Evolutionary conservation across 2,797 vertebrate species (phyloP), one percentile per base, ranked within the genome.

Genomic region (Notamacropus eugenii): DNA sequence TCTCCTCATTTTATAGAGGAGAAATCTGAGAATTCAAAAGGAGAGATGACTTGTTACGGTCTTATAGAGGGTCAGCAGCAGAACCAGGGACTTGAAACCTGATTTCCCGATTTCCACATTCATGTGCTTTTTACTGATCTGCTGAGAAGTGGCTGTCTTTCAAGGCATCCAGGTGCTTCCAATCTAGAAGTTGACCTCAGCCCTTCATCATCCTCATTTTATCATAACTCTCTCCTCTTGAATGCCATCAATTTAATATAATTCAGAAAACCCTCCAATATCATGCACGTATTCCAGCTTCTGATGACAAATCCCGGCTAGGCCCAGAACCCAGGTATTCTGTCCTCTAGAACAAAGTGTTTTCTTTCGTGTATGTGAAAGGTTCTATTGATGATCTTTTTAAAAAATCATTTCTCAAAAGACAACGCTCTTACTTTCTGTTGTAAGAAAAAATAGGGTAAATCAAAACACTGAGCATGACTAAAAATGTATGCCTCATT

Each of bases 241-340:
- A 97, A 97, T 94, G 92, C 91, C 54, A 40, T 82, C 46, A 95
- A 93, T 96, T 94, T 87, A 96, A 24, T n/a, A 62, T 96, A 97
- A 97, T 96, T 93, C 94, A 93, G 52, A 93, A 97, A 96, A 95
- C 95, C 95, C 95, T 96, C 90, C 93, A 74, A 94, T 94, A 87
- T 94, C 91, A n/a, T 55, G 57, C 31, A 57, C 92, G 92, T 96
- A 94, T 94, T 74, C 93, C 95, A 92, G 55, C 54, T 92, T 92
- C 82, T 91, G 91, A 82, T 12, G 93, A 91, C 93, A 94, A 96
- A 95, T 58, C 82, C 3, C 91, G 93, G 54, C 94, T 31, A 14
- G 31, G 29, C 19, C 19, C 2, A 82, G n/a, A 82, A 82, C 6
- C 6, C 6, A 22, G 11, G n/a, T 9, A 40, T 74, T 14, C n/a